Evolutionary conservation across 2,888 invertebrate genomes (phyloP).

Genomic region (Drosophila falleni): DNA sequence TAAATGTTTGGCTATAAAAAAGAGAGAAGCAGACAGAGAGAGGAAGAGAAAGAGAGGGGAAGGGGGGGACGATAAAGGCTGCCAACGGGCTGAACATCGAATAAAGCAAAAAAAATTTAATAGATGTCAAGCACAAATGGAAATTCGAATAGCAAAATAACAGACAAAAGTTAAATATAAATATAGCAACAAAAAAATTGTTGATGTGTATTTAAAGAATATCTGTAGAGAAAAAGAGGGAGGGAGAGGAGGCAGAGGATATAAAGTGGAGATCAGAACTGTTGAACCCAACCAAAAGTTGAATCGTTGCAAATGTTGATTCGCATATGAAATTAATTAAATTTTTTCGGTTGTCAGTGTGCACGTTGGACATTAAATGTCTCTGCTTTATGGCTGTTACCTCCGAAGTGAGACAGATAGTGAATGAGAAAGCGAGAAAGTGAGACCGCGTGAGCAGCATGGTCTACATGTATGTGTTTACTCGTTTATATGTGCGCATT

Average conservation of each 20-base stretch:
- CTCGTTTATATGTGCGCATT: conserved; percentile 67
- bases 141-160: conserved; percentile 55
- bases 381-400: conserved; percentile 77
- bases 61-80: background rate
- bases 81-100: conserved; percentile 22
- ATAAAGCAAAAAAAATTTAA: conserved; percentile 65
- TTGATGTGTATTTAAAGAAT: conserved; percentile 30
- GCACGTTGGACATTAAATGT: conserved; percentile 70
- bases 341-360: conserved; percentile 68
- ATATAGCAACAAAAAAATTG: conserved; percentile 24
- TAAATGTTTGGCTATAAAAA: conserved; percentile 73
- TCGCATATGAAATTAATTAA: conserved; percentile 79
- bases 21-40: conserved; percentile 22
- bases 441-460: background rate
- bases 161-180: conserved; percentile 45
- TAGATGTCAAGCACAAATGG: conserved; percentile 80
- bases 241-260: background rate
- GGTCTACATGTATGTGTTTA: conserved; percentile 12
- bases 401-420: conserved; percentile 32
- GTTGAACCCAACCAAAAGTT: conserved; percentile 26
- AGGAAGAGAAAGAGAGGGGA: background rate
- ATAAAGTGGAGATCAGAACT: conserved; percentile 19
- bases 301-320: conserved; percentile 41
- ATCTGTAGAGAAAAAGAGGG: background rate
- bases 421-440: background rate